Base-by-base conservation (phyloP, 2,888 invertebrate species). In the Orchesella flavescens region DNA sequence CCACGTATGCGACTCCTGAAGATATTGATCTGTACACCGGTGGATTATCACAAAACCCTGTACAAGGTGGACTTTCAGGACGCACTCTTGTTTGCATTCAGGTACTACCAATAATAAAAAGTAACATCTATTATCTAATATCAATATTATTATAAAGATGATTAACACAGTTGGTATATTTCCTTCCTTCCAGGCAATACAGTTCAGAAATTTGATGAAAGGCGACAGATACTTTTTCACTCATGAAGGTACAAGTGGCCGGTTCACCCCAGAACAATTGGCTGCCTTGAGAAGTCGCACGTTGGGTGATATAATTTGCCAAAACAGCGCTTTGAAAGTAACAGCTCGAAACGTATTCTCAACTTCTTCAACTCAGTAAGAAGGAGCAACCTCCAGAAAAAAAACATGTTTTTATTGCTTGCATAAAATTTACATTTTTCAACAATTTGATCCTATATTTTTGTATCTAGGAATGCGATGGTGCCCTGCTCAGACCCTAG, bases 181-280 rank as follows among this genome's bases (percentile, higher is more conserved):
- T 43, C 17, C 23, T 66, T 5, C 1, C 21, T 69, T 55, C 13
- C 19, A 87, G 83, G 85, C 79, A 4, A 72, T 68, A 2, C 87
- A 87, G 49, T 86, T 86, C 61, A 3, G 75, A 1, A 59, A 66
- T 24, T 72, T 87, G 15, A 83, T 71, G 71, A 24, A 53, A 43
- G 87, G 86, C 7, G 87, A 87, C 74, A 61, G 87, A 24, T 86
- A 79, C 71, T 87, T 87, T 84, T 86, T 87, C 65, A 86, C 87
- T 12, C 87, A 87, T 66, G 53, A 55, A 0, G 57, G 68, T 44
- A 72, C 49, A 44, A 34, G 23, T 13, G 79, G 80, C 12, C 59
- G 66, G 9, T 87, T 85, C 75, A 80, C 78, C 17, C 53, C 59
- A 1, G 34, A 44, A 1, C 87, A 87, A 61, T 15, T 86, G 9